phyloP scores from a whole-genome alignment of 2,888 invertebrate genomes.

The Drosophila tanythrix region DNA sequence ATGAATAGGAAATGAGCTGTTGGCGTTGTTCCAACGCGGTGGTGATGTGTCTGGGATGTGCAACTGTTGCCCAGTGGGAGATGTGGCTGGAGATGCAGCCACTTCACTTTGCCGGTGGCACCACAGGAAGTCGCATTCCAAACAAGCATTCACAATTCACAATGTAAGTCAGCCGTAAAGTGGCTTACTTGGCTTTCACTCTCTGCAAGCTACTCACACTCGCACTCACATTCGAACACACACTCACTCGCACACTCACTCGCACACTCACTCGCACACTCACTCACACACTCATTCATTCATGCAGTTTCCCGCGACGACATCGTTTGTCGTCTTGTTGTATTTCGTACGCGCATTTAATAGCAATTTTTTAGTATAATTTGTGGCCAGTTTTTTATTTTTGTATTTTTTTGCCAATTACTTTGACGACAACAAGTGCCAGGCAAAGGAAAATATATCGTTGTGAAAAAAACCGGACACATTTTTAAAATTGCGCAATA shows the following conservation, averaged over 20 bases:
- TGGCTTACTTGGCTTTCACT: slow-evolving; percentile 75
- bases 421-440: slow-evolving; percentile 59
- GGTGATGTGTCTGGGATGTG: not conserved
- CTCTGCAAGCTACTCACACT: slow-evolving; percentile 13
- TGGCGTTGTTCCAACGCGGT: not conserved
- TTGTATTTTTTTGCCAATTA: slow-evolving; percentile 14
- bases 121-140: slow-evolving; percentile 71
- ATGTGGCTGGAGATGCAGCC: slow-evolving; percentile 7
- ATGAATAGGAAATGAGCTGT: slow-evolving; percentile 60
- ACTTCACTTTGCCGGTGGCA: slow-evolving; percentile 24
- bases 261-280: slow-evolving; percentile 15
- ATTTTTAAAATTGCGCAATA: slow-evolving; percentile 63
- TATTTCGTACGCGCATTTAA: slow-evolving; percentile 57
- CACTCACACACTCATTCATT: slow-evolving; percentile 54
- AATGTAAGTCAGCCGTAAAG: slow-evolving; percentile 73
- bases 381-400: slow-evolving; percentile 34
- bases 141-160: slow-evolving; percentile 61
- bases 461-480: slow-evolving; percentile 60
- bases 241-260: not conserved
- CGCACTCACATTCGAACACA: not conserved
- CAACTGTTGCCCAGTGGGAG: slow-evolving; percentile 8
- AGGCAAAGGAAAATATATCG: slow-evolving; percentile 19
- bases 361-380: slow-evolving; percentile 62
- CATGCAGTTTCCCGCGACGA: slow-evolving; percentile 68
- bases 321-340: slow-evolving; percentile 74